phyloP scores from a whole-genome alignment of 2,888 invertebrate species.

The Eumacrocentrus americanus region DNA sequence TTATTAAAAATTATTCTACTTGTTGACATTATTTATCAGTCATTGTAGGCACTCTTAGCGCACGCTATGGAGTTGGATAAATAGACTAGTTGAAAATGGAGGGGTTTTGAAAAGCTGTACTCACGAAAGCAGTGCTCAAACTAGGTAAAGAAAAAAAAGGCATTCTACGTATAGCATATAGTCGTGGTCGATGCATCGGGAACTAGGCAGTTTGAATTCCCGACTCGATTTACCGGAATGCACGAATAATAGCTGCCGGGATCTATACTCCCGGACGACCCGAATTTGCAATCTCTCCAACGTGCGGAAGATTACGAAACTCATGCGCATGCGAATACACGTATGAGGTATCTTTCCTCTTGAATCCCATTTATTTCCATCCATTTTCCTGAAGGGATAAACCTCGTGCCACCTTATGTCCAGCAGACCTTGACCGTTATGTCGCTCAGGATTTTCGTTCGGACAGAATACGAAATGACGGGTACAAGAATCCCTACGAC shows the following conservation, averaged over 20 bases:
- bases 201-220: conserved; percentile 56
- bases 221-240: conserved; percentile 56
- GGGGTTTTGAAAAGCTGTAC: conserved; percentile 21
- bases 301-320: conserved; percentile 28
- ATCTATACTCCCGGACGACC: conserved; percentile 38
- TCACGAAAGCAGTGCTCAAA: neutral
- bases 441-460: conserved; percentile 22
- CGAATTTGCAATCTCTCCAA: conserved; percentile 47
- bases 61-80: too few relatives aligned
- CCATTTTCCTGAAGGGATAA: conserved; percentile 40
- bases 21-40: neutral
- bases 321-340: conserved; percentile 10
- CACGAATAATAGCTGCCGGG: conserved; percentile 51
- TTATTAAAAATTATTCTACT: too few relatives aligned
- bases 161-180: neutral
- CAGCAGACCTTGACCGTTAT: conserved; percentile 28
- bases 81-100: conserved; percentile 18
- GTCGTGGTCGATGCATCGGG: conserved; percentile 35
- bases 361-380: conserved; percentile 43
- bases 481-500: neutral
- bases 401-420: conserved; percentile 33
- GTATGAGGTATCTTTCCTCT: conserved; percentile 32
- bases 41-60: neutral
- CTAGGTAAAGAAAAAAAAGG: neutral
- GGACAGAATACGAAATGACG: conserved; percentile 24